A percentile compares a stretch with the other conserved stretches of the same genome.
Conservation (phyloP, 2,888 invertebrate species). For the Cotesia congregata region DNA sequence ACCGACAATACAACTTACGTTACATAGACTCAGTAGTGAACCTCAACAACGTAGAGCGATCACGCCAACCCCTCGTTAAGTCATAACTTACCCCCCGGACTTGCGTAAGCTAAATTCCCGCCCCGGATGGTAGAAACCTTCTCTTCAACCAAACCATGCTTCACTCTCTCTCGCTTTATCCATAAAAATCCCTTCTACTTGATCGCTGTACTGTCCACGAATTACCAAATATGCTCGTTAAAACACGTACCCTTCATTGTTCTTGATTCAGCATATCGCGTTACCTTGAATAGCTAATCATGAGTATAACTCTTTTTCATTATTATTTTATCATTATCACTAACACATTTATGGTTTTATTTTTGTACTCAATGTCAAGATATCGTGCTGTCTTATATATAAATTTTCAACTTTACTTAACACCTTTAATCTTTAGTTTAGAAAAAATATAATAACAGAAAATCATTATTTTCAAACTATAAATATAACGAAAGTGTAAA, state of each 20-base stretch:
- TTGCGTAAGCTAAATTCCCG: conserved; percentile 32
- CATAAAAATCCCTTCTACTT: conserved; percentile 5
- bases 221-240: conserved; percentile 4
- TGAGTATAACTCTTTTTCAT: neutral
- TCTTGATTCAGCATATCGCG: neutral
- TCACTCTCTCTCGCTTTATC: conserved; percentile 7
- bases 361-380: neutral
- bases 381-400: too few species aligned
- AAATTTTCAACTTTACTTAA: too few species aligned
- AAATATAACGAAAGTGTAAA: too few species aligned
- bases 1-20: conserved; percentile 24
- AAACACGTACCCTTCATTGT: neutral
- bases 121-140: conserved; percentile 34
- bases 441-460: too few species aligned
- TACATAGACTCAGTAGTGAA: conserved; percentile 34
- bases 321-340: neutral
- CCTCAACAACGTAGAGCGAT: conserved; percentile 35
- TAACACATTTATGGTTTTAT: neutral
- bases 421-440: too few species aligned
- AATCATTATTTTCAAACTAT: too few species aligned
- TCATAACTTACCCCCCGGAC: conserved; percentile 66
- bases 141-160: neutral
- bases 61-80: conserved; percentile 70
- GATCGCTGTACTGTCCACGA: neutral
- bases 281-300: neutral